These are phyloP conservation scores for Orchestes rusci DNA, from an alignment of 2,888 invertebrate genomes.

Conservation along the genomic window DNA sequence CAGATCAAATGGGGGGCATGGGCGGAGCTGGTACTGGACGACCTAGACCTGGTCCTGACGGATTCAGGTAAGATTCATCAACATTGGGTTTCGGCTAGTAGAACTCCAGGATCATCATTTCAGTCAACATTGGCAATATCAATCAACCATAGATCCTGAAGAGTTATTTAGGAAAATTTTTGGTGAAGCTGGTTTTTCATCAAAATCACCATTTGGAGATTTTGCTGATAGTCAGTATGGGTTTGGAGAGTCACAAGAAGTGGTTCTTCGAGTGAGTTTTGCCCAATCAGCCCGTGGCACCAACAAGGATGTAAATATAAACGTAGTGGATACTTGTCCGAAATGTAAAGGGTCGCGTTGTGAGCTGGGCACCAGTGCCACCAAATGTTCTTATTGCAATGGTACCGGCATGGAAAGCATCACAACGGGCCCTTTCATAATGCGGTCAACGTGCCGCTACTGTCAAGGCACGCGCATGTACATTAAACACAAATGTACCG, in stretches of 20 bases:
- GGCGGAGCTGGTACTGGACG: constrained; percentile 43
- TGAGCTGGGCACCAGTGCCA: constrained; percentile 87
- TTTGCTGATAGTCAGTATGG: constrained; percentile 86
- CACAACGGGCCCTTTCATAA: constrained; percentile 81
- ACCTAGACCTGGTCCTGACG: constrained; percentile 49
- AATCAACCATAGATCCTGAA: constrained; percentile 88
- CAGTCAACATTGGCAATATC: constrained; percentile 70
- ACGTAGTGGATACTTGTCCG: constrained; percentile 87
- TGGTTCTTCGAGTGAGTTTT: constrained; percentile 84
- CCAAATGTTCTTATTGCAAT: constrained; percentile 86
- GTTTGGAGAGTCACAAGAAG: constrained; percentile 87
- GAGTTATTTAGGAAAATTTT: constrained; percentile 96
- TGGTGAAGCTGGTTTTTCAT: constrained; percentile 70
- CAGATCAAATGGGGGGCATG: constrained; percentile 77
- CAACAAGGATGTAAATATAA: constrained; percentile 87
- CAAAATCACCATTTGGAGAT: constrained; percentile 59
- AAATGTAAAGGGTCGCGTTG: constrained; percentile 81
- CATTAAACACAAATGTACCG: constrained; percentile 84
- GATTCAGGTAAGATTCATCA: constrained; percentile 42
- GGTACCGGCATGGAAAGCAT: constrained; percentile 93
- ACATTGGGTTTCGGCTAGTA: background rate
- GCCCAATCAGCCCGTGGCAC: constrained; percentile 92
- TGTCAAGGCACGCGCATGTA: constrained; percentile 80
- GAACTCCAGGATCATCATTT: background rate
- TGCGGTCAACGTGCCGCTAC: constrained; percentile 90